Percentiles rank a stretch among this genome's conserved stretches.
phyloP scores from a whole-genome alignment of 2,113 vertebrate genomes.

The Polypterus bichir region DNA sequence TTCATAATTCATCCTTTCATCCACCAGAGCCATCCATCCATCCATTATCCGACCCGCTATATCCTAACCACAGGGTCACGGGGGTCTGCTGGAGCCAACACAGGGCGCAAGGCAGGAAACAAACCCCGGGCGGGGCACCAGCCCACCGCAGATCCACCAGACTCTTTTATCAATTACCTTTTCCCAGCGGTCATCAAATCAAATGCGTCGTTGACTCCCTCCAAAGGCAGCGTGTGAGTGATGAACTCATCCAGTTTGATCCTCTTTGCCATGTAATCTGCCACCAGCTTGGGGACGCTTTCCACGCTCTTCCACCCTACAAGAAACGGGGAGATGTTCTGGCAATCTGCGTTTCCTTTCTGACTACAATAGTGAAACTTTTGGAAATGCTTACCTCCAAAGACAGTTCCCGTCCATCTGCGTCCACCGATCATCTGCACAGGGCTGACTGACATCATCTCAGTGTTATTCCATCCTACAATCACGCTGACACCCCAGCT shows the following conservation, averaged over 20 bases:
- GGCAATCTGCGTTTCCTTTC: not conserved
- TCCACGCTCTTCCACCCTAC: conserved; percentile 15
- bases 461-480: conserved; percentile 9
- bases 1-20: conserved; percentile 8
- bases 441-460: not conserved
- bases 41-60: too few species aligned
- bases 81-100: too few species aligned
- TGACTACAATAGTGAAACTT: not conserved
- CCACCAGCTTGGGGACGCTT: conserved; percentile 12
- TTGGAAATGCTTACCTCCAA: conserved; percentile 2
- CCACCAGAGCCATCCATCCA: too few species aligned
- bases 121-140: too few species aligned
- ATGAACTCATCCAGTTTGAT: conserved; percentile 9
- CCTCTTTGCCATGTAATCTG: conserved; percentile 9
- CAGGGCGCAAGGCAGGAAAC: too few species aligned
- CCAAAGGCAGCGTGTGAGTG: conserved; percentile 15
- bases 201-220: conserved; percentile 17
- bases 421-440: conserved; percentile 1
- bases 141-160: not conserved
- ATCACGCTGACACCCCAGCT: conserved; percentile 18
- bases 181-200: conserved; percentile 59
- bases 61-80: too few species aligned
- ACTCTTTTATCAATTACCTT: conserved; percentile 37
- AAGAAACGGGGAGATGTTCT: not conserved
- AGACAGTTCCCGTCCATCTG: conserved; percentile 4